Base-by-base conservation (phyloP, 2,113 vertebrate species). In the Zingel zingel region DNA sequence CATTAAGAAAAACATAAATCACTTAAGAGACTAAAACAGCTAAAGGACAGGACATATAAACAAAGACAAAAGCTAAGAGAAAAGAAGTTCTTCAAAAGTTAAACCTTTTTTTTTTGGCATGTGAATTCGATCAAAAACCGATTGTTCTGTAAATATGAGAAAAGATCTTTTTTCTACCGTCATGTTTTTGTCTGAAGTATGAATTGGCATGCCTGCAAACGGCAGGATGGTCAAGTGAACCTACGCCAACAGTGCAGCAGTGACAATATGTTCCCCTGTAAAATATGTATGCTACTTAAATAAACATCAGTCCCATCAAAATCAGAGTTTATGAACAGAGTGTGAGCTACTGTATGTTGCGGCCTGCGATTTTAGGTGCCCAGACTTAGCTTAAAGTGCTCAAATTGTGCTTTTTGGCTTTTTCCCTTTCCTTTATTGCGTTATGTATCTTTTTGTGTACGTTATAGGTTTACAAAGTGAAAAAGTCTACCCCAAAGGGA, bases 201-300 rank as follows among this genome's bases (percentile, higher is more conserved):
- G 23, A 81, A 53, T 81, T 92, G 89, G 88, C 86, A 77, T 5
- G 48, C 3, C 47, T 36, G 73, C 57, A 87, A 85, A 90, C 69
- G 19, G 75, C 39, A 65, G 45, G 39, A 33, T 5, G 58, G 77
- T 81, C 73, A 78, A 89, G 83, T 91, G 90, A 91, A 91, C 85
- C 68, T 18, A 23, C 65, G 91, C 93, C 93, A 93, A 67, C 48
- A n/a, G 27, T 61, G 30, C 33, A 69, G 59, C 81, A 48, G 77
- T 57, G 77, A 83, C 84, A 87, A 75, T 54, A 86, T 86, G 86
- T 74, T 75, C 43, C 51, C 23, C 61, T 61, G 71, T 89, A 75
- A 89, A 89, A 92, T 91, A 91, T 86, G 84, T 47, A 92, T 88
- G 86, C 82, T 79, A 14, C 72, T 76, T 69, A 86, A 90, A 90